Evolutionary conservation across 1,140 invertebrate genomes (phyloP).

Genomic region (Cydia strobilella): DNA sequence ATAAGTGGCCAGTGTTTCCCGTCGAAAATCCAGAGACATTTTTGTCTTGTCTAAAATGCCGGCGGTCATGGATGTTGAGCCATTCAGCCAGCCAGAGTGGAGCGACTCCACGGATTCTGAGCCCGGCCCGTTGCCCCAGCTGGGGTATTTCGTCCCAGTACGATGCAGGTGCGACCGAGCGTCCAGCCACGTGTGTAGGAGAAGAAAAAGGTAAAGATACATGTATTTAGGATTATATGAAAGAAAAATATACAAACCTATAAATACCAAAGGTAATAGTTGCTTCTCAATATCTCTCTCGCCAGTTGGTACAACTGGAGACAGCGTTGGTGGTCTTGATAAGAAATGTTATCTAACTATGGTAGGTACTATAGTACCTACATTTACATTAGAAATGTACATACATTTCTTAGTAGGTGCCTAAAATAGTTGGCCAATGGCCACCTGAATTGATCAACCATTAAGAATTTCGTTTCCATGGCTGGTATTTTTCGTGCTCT

Average conservation of each 20-base stretch:
- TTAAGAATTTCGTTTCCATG: too few species aligned
- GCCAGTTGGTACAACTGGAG: neutral
- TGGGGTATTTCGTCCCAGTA: constrained; percentile 77
- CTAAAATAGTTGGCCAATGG: too few species aligned
- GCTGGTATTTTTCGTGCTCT: too few species aligned
- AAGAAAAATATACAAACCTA: too few species aligned
- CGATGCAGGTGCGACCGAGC: constrained; percentile 63
- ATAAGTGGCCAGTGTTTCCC: constrained; percentile 19
- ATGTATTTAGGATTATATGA: too few species aligned
- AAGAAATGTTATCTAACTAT: neutral
- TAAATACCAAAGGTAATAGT: neutral
- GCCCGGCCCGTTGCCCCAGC: constrained; percentile 66
- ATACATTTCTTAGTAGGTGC: too few species aligned
- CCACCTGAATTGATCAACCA: too few species aligned
- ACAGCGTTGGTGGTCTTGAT: neutral
- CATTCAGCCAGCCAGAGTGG: constrained; percentile 73
- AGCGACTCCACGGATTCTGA: constrained; percentile 72
- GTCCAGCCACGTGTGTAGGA: constrained; percentile 69
- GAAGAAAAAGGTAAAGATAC: constrained; percentile 68
- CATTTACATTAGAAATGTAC: too few species aligned
- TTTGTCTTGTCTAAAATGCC: constrained; percentile 53
- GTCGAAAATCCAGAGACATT: neutral
- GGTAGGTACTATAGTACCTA: too few species aligned
- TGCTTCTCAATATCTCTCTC: neutral
- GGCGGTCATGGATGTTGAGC: constrained; percentile 60